Conservation (phyloP, 2,797 vertebrate genomes). For the Schizothorax lantsangensis region DNA sequence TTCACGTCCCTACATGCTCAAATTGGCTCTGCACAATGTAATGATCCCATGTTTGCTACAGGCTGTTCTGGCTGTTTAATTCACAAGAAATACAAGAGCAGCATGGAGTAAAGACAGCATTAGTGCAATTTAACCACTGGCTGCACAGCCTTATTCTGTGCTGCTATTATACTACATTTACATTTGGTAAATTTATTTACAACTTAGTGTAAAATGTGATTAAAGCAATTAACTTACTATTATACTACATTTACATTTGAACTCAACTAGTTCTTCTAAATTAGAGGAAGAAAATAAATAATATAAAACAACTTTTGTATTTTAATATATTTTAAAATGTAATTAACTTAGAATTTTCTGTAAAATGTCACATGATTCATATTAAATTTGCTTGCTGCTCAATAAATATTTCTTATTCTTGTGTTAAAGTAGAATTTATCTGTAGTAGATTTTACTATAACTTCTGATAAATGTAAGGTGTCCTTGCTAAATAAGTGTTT, state of each 20-base stretch:
- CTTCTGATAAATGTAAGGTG: too few relatives aligned
- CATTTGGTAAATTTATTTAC: neutral
- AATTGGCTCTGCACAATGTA: neutral
- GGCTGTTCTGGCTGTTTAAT: conserved; percentile 22
- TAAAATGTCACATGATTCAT: too few relatives aligned
- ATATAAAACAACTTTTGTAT: neutral
- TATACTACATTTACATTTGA: too few relatives aligned
- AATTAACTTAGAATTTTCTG: neutral
- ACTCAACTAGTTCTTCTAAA: neutral
- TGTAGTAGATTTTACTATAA: too few relatives aligned
- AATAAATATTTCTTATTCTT: neutral
- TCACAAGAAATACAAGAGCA: neutral
- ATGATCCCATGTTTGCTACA: conserved; percentile 4
- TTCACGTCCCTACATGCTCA: neutral
- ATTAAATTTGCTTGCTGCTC: neutral
- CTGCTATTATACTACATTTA: conserved; percentile 3
- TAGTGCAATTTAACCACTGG: conserved; percentile 20
- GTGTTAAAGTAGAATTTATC: too few relatives aligned
- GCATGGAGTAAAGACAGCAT: neutral
- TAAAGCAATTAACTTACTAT: conserved; percentile 1
- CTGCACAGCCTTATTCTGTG: neutral
- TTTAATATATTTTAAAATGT: neutral
- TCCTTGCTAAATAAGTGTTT: too few relatives aligned
- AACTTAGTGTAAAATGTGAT: conserved; percentile 12
- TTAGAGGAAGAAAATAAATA: neutral